A percentile compares a stretch with the other conserved stretches of the same genome.
Evolutionary conservation across 2,888 invertebrate species (phyloP).

Genomic region (Latheticus oryzae): DNA sequence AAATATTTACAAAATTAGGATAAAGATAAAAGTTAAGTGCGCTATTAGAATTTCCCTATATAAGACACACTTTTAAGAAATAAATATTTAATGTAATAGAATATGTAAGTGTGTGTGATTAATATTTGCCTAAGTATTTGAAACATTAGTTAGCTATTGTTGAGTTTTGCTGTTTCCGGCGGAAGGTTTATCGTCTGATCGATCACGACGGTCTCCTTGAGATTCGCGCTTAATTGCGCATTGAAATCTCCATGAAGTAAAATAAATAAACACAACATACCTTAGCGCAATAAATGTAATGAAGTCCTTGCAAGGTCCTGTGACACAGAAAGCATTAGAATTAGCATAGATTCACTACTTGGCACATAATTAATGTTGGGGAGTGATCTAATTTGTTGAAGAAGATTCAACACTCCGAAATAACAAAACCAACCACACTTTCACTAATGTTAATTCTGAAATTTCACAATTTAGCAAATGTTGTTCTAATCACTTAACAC

Average conservation of each 20-base stretch:
- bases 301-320: slow-evolving; percentile 50
- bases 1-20: too few relatives aligned
- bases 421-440: slow-evolving; percentile 56
- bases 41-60: too few relatives aligned
- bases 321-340: slow-evolving; percentile 30
- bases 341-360: too few relatives aligned
- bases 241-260: slow-evolving; percentile 22
- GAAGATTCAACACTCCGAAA: slow-evolving; percentile 51
- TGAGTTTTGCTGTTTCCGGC: slow-evolving; percentile 20
- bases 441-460: slow-evolving; percentile 62
- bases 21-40: too few relatives aligned
- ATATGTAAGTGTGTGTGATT: too few relatives aligned
- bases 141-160: slow-evolving; percentile 7
- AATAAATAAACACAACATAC: slow-evolving; percentile 41
- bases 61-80: too few relatives aligned
- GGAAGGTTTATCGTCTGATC: slow-evolving; percentile 42
- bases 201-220: slow-evolving; percentile 42
- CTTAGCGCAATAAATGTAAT: slow-evolving; percentile 32
- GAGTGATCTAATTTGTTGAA: slow-evolving; percentile 40
- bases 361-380: slow-evolving; percentile 22
- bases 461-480: slow-evolving; percentile 53
- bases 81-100: too few relatives aligned
- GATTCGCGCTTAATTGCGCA: slow-evolving; percentile 33
- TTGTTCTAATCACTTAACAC: slow-evolving; percentile 56
- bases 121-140: too few relatives aligned